Evolutionary conservation across 2,888 invertebrate species (phyloP), one percentile per base, ranked within the genome.

Genomic region (Oligia fasciuncula): DNA sequence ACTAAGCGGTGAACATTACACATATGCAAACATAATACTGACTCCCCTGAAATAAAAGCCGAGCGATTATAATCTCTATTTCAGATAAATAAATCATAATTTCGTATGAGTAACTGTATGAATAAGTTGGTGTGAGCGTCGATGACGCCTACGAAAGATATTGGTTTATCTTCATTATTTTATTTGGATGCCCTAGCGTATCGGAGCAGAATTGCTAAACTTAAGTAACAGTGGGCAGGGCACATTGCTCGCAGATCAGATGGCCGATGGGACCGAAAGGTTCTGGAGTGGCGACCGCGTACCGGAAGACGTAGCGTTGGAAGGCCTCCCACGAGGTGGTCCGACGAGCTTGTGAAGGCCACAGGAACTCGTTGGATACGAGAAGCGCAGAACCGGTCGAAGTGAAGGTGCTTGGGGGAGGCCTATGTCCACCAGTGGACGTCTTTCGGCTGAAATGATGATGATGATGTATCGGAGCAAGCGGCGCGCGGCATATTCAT

Each of bases 1-100:
- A 93, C 94, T 94, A 94, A 95, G 93, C 94, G 93, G 86, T 88
- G 92, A 91, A 91, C 89, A 91, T 93, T 90, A 92, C 90, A 91
- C 80, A 91, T 80, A 87, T 75, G 81, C 90, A 86, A 89, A 85
- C 62, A 87, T 89, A 86, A 77, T 73, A 81, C 80, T 73, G 72
- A 62, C 66, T 68, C n/a, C 54, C n/a, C 67, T 35, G 67, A 78
- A 81, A 85, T 89, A 85, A 86, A 85, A 84, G 81, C 73, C 77
- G 77, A 49, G 62, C 82, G 76, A 88, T 82, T 89, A 75, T 88
- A 83, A 85, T 83, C 85, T 79, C 73, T 85, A 85, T 79, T 67
- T 6, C 77, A 13, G 80, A 79, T 73, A 84, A 76, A 71, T 79
- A 81, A 77, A 76, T 68, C 68, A 75, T 79, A 71, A 73, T 77